Evolutionary conservation across 2,113 vertebrate species (phyloP).

Genomic region (Heterotis niloticus): DNA sequence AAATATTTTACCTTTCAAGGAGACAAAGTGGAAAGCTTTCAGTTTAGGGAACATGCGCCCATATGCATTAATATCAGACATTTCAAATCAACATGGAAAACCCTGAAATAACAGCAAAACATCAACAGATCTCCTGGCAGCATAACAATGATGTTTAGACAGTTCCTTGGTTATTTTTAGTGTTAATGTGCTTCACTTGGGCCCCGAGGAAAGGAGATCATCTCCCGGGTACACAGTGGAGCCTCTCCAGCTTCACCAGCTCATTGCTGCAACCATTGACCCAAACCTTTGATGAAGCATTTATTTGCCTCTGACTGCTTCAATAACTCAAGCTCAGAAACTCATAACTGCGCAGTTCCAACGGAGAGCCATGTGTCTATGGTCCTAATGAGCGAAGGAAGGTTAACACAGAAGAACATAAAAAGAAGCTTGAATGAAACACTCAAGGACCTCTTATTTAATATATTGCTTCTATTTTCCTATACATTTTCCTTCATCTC

Average conservation of each 20-base stretch:
- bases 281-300: slow-evolving; percentile 20
- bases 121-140: background rate
- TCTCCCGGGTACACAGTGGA: background rate
- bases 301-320: slow-evolving; percentile 19
- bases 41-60: background rate
- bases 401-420: background rate
- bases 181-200: slow-evolving; percentile 11
- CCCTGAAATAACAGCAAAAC: background rate
- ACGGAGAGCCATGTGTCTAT: background rate
- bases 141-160: background rate
- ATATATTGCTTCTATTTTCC: background rate
- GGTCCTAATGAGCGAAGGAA: background rate
- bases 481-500: background rate
- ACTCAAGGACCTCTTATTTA: background rate
- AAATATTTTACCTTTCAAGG: background rate
- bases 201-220: background rate
- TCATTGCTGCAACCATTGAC: slow-evolving; percentile 19
- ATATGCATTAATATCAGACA: too few relatives aligned
- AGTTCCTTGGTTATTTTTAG: slow-evolving; percentile 29
- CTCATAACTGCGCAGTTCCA: background rate
- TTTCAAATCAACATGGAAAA: too few relatives aligned
- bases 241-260: background rate
- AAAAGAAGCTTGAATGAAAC: background rate
- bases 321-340: background rate
- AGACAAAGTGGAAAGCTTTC: background rate